phyloP scores from a whole-genome alignment of 2,888 invertebrate species.

The Eustalomyia histrio region DNA sequence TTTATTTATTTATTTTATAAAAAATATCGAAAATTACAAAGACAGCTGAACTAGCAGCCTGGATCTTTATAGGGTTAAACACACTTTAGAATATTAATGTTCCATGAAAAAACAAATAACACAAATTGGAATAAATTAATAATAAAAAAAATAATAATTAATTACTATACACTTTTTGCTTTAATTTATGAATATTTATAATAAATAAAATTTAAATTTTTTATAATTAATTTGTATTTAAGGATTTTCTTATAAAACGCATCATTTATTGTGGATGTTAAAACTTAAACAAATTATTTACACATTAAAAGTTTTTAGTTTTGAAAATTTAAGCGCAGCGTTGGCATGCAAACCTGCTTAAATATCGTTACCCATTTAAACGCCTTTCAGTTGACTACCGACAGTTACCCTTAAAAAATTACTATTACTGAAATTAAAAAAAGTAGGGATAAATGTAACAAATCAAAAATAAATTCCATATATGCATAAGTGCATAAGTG shows the following conservation, averaged over 20 bases:
- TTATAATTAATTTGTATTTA: neutral
- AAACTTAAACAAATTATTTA: neutral
- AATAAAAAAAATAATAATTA: constrained; percentile 9
- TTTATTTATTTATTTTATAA: no score
- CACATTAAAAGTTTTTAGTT: neutral
- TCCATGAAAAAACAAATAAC: constrained; percentile 16
- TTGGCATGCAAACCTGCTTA: no score
- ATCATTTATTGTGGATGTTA: neutral
- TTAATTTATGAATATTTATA: neutral
- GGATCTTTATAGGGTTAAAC: constrained; percentile 20
- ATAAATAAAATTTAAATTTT: neutral
- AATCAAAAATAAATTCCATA: no score
- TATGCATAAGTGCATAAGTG: no score
- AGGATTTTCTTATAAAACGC: neutral
- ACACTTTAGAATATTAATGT: constrained; percentile 50
- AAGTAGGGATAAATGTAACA: no score
- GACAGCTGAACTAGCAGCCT: no score
- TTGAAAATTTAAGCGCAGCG: neutral
- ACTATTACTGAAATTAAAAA: no score
- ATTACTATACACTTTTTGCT: neutral
- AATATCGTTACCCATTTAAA: no score
- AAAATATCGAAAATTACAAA: no score
- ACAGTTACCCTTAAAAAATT: no score
- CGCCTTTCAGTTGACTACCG: no score
- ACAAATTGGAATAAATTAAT: constrained; percentile 14